Percentiles rank a stretch among this genome's conserved stretches.
phyloP scores from a whole-genome alignment of 2,888 invertebrate genomes.

The Caenorhabditis auriculariae region DNA sequence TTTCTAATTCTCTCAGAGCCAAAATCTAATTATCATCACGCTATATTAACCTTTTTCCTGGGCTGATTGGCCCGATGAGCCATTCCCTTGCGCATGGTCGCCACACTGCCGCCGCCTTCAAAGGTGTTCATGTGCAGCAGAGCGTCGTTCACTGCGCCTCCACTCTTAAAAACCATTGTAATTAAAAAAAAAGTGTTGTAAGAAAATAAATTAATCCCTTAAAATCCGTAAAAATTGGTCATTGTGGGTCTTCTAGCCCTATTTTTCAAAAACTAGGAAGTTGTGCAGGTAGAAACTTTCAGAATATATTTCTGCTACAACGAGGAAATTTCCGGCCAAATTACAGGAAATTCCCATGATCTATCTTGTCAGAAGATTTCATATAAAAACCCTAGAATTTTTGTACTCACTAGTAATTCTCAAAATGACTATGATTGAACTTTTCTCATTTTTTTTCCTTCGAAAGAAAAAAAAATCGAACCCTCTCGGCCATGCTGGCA shows the following conservation, averaged over 20 bases:
- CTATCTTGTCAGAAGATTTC: too few relatives aligned
- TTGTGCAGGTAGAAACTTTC: too few relatives aligned
- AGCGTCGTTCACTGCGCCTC: constrained; percentile 49
- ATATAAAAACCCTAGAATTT: too few relatives aligned
- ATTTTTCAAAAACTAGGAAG: not conserved
- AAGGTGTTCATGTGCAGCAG: constrained; percentile 59
- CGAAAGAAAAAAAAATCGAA: constrained; percentile 3
- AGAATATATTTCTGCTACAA: too few relatives aligned
- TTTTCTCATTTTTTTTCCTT: too few relatives aligned
- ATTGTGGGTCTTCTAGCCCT: not conserved
- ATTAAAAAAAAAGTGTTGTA: not conserved
- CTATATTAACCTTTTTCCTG: constrained; percentile 40
- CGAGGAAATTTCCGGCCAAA: not conserved
- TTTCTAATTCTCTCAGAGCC: too few relatives aligned
- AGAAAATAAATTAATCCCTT: not conserved
- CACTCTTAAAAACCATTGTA: constrained; percentile 48
- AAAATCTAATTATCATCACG: not conserved
- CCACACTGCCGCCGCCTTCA: constrained; percentile 48
- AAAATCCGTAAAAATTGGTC: not conserved
- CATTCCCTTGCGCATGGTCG: constrained; percentile 52
- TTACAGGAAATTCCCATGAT: not conserved
- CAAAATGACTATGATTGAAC: too few relatives aligned
- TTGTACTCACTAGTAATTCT: too few relatives aligned
- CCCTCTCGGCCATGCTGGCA: constrained; percentile 49
- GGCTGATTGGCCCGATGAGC: constrained; percentile 37